Evolutionary conservation across 2,888 invertebrate genomes (phyloP), one percentile per base, ranked within the genome.

Genomic region (Cistogaster globosa): DNA sequence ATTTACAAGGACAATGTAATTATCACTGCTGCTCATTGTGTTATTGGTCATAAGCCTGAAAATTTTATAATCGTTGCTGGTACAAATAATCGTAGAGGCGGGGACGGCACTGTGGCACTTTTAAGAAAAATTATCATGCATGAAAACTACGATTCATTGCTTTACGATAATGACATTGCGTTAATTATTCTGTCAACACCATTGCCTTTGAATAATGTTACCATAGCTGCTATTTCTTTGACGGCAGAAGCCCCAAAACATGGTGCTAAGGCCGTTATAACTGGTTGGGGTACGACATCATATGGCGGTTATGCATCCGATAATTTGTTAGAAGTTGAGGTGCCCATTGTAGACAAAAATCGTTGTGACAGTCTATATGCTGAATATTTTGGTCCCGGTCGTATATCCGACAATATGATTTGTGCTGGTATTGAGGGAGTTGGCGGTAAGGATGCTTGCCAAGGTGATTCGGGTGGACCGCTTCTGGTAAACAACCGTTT

Each of bases 111-210:
- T 7, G 26, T 95, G 0, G 92, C 94, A 4, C 91, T 92, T 42
- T 93, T 95, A 0, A 92, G 92, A 0, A 92, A 92, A 48, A 88
- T 94, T 5, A 82, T 92, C 0, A 91, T 91, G 86, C 94, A 95
- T 87, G 93, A 93, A 42, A 87, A 91, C 0, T 95, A 94, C 87
- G 90, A 91, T 57, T 87, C 63, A 16, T 5, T 4, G 0, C 63
- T 9, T 2, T 93, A 93, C 91, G 94, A 95, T 82, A 93, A 93
- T 82, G 95, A 95, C 74, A 90, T 95, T 16, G 95, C 94, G 0
- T 85, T 95, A 0, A 74, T 92, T 4, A 62, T 88, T 0, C 62
- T 92, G n/a, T 87, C 78, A 0, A 74, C 87, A 0, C 88, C 89
- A 1, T 58, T 91, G 83, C 89, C 89, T 0, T 42, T 92, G 18